These are phyloP conservation scores for Litocranius walleri DNA, from an alignment of 2,113 vertebrate genomes.

Conservation along the genomic window DNA sequence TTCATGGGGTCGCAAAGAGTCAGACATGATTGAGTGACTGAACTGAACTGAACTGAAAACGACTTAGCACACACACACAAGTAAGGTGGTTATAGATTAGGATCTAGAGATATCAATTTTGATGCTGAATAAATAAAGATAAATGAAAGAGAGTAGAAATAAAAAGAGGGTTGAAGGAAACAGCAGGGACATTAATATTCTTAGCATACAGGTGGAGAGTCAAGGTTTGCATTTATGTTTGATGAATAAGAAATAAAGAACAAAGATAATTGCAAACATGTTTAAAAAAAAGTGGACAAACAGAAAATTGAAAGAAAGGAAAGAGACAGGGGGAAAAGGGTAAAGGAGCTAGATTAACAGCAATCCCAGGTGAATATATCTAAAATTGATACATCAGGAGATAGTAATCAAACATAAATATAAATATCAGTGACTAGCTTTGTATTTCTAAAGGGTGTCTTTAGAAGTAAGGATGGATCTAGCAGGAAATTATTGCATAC, in stretches of 20 bases:
- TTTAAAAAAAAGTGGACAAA: neutral
- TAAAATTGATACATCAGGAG: neutral
- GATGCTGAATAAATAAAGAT: neutral
- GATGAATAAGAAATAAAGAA: neutral
- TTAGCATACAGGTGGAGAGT: neutral
- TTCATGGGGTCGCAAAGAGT: too few relatives aligned
- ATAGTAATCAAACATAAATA: neutral
- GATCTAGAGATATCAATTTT: neutral
- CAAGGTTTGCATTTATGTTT: neutral
- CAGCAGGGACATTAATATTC: neutral
- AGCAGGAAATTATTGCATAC: neutral
- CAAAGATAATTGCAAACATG: neutral
- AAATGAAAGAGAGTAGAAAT: neutral
- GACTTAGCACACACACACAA: neutral
- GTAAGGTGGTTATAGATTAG: neutral
- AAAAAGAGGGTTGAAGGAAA: neutral
- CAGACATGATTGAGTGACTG: accelerated
- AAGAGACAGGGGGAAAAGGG: neutral
- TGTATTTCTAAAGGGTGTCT: neutral
- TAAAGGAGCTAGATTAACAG: neutral
- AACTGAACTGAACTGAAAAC: neutral
- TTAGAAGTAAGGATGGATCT: neutral
- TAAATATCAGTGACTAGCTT: neutral
- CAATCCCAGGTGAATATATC: neutral
- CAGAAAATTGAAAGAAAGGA: neutral